Conservation (phyloP, 1,140 invertebrate species). For the Euwallacea fornicatus region DNA sequence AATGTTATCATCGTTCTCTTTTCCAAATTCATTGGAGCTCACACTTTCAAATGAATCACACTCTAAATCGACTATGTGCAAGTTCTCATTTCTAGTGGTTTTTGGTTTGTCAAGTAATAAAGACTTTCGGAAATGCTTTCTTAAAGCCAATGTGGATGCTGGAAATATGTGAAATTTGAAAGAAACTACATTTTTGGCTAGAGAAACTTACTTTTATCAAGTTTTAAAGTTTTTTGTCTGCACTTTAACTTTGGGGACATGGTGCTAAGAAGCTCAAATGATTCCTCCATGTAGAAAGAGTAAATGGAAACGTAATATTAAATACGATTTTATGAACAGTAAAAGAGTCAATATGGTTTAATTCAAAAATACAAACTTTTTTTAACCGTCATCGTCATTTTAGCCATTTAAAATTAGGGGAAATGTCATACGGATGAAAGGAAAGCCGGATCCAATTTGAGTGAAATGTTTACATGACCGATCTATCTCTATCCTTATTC, state of each 20-base stretch:
- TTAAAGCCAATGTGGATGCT: slow-evolving; percentile 44
- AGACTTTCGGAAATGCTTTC: slow-evolving; percentile 44
- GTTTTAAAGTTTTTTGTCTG: slow-evolving; percentile 34
- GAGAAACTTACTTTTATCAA: slow-evolving; percentile 33
- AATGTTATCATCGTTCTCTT: slow-evolving; percentile 11
- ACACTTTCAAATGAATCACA: slow-evolving; percentile 24
- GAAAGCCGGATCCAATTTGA: too few relatives aligned
- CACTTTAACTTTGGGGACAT: slow-evolving; percentile 44
- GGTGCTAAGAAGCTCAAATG: slow-evolving; percentile 40
- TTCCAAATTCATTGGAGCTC: slow-evolving; percentile 15
- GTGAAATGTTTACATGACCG: too few relatives aligned
- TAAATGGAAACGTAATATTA: too few relatives aligned
- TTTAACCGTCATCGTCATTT: too few relatives aligned
- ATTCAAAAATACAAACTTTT: too few relatives aligned
- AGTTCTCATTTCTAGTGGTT: slow-evolving; percentile 31
- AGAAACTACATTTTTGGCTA: background rate
- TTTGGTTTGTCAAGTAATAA: slow-evolving; percentile 40
- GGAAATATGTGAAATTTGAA: slow-evolving; percentile 25
- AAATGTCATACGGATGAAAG: too few relatives aligned
- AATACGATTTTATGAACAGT: too few relatives aligned
- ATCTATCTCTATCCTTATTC: too few relatives aligned
- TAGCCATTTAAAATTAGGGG: too few relatives aligned
- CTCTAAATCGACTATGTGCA: slow-evolving; percentile 36
- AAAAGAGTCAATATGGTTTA: too few relatives aligned
- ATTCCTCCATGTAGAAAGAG: slow-evolving; percentile 30